Base-by-base conservation (phyloP, 1,140 invertebrate genomes). In the Acyrthosiphon pisum region DNA sequence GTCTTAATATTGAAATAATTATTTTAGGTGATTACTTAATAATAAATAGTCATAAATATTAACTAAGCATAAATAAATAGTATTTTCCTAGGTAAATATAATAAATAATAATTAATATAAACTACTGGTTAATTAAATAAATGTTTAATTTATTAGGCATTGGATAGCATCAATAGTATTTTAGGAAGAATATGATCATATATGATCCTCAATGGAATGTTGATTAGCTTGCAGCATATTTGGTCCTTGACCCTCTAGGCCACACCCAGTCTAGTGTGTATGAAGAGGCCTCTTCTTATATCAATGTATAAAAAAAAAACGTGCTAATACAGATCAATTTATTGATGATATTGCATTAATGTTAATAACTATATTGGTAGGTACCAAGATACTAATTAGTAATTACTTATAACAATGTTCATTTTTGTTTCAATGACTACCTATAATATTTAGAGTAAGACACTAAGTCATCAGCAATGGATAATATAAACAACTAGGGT, bases 181-280 rank as follows among this genome's bases (percentile, higher is more conserved):
- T 92, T 92, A 81, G 90, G 44, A 48, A 92, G 46, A 92, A 92
- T 92, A 92, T 76, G 48, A 92, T 48, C n/a, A 92, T 92, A 90
- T 44, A 44, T 90, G 56, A 60, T 90, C 37, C 23, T 56, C 37
- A 8, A 20, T 86, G 91, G 76, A 93, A 93, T 93, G 76, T 86
- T 93, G 48, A 93, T 84, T 93, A 84, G 91, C 91, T 93, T 84
- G 76, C 91, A 93, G 76, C 68, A 84, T 93, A 93, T 93, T 93
- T 93, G 81, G 91, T 93, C 91, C 91, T 93, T 93, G 91, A 93
- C 91, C 91, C 91, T 84, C 35, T 84, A 84, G 35, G 91, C 91
- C 91, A 93, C 91, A 93, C 91, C 91, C 91, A 93, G 76, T 86
- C 23, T 53, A 93, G 76, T 84, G 48, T 53, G 37, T 56, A 53